phyloP scores from a whole-genome alignment of 2,113 vertebrate species.

The Phrynosoma platyrhinos region DNA sequence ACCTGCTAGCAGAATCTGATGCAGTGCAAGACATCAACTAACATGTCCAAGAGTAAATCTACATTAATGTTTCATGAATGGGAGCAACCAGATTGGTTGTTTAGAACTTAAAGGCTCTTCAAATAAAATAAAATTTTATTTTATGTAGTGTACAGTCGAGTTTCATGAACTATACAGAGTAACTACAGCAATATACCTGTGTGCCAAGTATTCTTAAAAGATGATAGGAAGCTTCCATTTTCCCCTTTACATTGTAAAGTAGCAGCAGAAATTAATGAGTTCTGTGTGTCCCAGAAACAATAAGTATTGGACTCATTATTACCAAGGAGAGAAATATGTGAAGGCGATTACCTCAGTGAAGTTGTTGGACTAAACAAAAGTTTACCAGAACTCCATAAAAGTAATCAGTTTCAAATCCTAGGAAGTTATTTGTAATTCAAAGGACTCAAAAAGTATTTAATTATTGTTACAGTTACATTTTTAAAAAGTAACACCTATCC shows the following conservation, averaged over 20 bases:
- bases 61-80: background rate
- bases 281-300: background rate
- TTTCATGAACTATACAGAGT: background rate
- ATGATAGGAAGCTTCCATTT: background rate
- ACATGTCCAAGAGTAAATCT: background rate
- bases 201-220: too few relatives aligned
- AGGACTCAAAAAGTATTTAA: too few relatives aligned
- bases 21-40: background rate
- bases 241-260: background rate
- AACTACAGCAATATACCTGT: background rate
- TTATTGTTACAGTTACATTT: too few relatives aligned
- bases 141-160: background rate
- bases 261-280: background rate
- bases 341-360: background rate
- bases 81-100: background rate
- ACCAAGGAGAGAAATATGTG: background rate
- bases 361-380: background rate
- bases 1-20: background rate
- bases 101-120: background rate
- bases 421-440: too few relatives aligned
- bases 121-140: background rate
- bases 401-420: background rate
- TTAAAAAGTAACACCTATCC: too few relatives aligned
- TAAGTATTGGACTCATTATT: background rate
- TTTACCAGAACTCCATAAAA: background rate